These are phyloP conservation scores for Dolichallabes microphthalmus DNA, from an alignment of 2,113 vertebrate genomes.

Conservation along the genomic window DNA sequence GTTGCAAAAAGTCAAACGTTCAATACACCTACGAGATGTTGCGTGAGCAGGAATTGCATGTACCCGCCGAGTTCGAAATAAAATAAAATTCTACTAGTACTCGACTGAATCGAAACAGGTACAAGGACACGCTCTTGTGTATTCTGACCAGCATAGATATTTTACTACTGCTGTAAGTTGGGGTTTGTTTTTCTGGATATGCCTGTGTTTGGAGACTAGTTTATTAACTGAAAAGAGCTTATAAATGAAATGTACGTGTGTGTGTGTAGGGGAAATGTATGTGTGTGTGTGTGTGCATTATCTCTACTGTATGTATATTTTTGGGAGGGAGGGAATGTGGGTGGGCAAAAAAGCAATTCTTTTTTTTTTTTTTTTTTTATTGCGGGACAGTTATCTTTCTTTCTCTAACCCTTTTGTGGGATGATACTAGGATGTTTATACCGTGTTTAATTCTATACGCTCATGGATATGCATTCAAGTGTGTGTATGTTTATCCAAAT, in stretches of 20 bases:
- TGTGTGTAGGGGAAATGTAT: slow-evolving; percentile 53
- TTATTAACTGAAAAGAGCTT: slow-evolving; percentile 70
- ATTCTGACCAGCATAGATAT: slow-evolving; percentile 60
- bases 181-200: slow-evolving; percentile 71
- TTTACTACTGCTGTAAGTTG: slow-evolving; percentile 78
- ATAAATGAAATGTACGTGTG: slow-evolving; percentile 53
- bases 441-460: slow-evolving; percentile 65
- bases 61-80: neutral
- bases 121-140: slow-evolving; percentile 44
- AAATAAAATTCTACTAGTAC: neutral
- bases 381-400: slow-evolving; percentile 6
- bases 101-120: slow-evolving; percentile 52
- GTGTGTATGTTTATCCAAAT: slow-evolving; percentile 67
- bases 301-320: slow-evolving; percentile 62
- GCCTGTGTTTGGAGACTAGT: slow-evolving; percentile 63
- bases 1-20: slow-evolving; percentile 23
- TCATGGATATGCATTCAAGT: slow-evolving; percentile 67
- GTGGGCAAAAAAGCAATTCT: slow-evolving; percentile 58
- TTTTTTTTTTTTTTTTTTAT: slow-evolving; percentile 58
- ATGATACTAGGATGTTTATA: slow-evolving; percentile 60
- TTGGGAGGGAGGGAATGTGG: slow-evolving; percentile 57
- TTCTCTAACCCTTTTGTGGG: slow-evolving; percentile 47
- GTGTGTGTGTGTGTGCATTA: slow-evolving; percentile 49
- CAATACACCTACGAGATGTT: slow-evolving; percentile 19
- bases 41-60: neutral